Base-by-base conservation (phyloP, 1,140 invertebrate species). In the Drosophila kurseongensis region DNA sequence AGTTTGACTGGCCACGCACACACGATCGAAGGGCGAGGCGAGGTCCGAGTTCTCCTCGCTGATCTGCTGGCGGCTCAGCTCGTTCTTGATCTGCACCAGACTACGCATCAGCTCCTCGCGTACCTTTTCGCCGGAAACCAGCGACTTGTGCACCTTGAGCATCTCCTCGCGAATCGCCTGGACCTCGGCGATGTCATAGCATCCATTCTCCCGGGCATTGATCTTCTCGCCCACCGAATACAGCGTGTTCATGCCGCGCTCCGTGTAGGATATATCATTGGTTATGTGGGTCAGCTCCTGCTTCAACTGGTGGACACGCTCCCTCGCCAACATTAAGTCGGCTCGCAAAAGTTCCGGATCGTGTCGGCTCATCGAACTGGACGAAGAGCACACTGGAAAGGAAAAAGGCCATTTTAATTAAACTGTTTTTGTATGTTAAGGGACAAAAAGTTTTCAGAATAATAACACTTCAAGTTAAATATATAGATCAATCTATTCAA, bases 41-140 rank as follows among this genome's bases (percentile, higher is more conserved):
- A 91, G 75, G 40, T 92, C 97, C 1, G 97, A 96, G 38, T 97
- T 93, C 93, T 96, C 91, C 95, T 95, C 96, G 72, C 95, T 96
- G 1, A 97, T 93, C 91, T 98, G 97, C 50, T 98, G 93, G 78
- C 97, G 95, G 9, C 97, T 97, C 27, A 99, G 93, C 89, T 99
- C 98, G 85, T 99, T 98, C 92, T 98, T 98, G 16, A 99, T 94
- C 91, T 97, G 96, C 0, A 97, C 97, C 75, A 99, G 92, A 1
- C 97, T 97, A 93, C 97, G 97, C 97, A 99, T 98, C 44, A 99
- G 94, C 89, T 98, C 97, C 13, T 96, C 96, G 88, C 97, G 97
- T 91, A 99, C 98, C 89, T 98, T 97, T 92, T 98, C 97, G 8
- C 84, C 84, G n/a, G 84, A 97, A 4, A 95, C 96, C 10, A 99